Evolutionary conservation across 2,113 vertebrate genomes (phyloP), one percentile per base, ranked within the genome.

Genomic region (Hiodon tergisus): DNA sequence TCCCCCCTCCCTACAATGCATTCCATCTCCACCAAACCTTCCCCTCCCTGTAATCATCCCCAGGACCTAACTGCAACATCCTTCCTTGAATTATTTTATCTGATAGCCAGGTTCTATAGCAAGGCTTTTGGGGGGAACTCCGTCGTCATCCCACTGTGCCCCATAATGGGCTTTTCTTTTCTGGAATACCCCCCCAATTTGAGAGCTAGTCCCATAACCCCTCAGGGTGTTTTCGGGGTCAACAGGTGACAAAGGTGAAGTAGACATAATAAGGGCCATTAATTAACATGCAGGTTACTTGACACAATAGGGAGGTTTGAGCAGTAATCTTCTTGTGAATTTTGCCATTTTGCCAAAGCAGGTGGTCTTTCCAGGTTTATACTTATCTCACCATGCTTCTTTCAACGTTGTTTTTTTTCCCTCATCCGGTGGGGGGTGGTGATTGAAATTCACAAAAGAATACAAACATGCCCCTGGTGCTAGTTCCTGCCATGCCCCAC

Each of bases 341-440:
- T 88, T 88, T 91, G 82, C 74, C 73, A 81, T 88, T 81, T 75
- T 81, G 69, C 78, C 85, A 81, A 81, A 85, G 86, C 89, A 88
- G 88, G 87, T 89, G 87, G 85, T 82, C 84, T 71, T 69, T 78
- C 81, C 73, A 65, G 78, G 67, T 89, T 89, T 81, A 83, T 84
- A 85, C 86, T 82, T 83, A 82, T 82, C 66, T 76, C 81, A 53
- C 73, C 78, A 81, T 85, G 80, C 81, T 87, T 87, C 84, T 85
- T 83, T 80, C 3, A 58, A 9, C 31, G 4, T 46, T 66, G 5
- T 17, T 48, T 67, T 8, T 67, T 48, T 67, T 6, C 8, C 46
- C 67, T 76, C 78, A 17, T 81, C 72, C 81, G 76, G 68, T 81
- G 82, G 77, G 83, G 83, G 79, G 82, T 79, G 82, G 82, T 51